Percentiles rank a stretch among this genome's conserved stretches.
phyloP scores from a whole-genome alignment of 2,888 invertebrate species.

The Meandrusa payeni region DNA sequence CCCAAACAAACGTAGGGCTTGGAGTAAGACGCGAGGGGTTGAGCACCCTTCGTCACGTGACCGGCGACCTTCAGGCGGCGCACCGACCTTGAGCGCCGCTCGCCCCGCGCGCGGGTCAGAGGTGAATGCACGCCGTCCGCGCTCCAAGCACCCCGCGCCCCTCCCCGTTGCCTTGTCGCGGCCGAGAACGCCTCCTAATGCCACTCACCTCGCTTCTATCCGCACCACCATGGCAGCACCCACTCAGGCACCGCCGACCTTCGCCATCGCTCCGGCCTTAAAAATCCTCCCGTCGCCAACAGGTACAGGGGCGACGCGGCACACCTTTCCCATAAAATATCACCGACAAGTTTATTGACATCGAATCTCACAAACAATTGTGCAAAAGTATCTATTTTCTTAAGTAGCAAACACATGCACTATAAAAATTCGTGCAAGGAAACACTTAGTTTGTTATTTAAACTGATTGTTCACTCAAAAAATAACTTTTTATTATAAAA shows the following conservation, averaged over 20 bases:
- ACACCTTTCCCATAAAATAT: slow-evolving; percentile 80
- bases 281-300: slow-evolving; percentile 63
- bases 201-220: slow-evolving; percentile 64
- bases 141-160: slow-evolving; percentile 41
- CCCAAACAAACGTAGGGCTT: slow-evolving; percentile 39
- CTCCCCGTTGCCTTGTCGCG: slow-evolving; percentile 43
- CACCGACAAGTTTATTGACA: slow-evolving; percentile 80
- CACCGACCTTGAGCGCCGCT: slow-evolving; percentile 78
- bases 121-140: slow-evolving; percentile 72
- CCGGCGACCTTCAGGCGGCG: slow-evolving; percentile 77
- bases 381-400: slow-evolving; percentile 58
- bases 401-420: slow-evolving; percentile 54
- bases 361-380: slow-evolving; percentile 69
- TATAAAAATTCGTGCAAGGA: slow-evolving; percentile 45
- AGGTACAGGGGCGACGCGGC: slow-evolving; percentile 72
- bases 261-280: slow-evolving; percentile 51
- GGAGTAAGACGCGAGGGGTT: slow-evolving; percentile 40
- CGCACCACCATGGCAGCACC: slow-evolving; percentile 55
- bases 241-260: slow-evolving; percentile 42
- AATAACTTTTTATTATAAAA: slow-evolving; percentile 53
- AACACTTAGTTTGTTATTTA: slow-evolving; percentile 51
- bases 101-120: slow-evolving; percentile 78
- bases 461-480: slow-evolving; percentile 60
- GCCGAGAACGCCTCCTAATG: slow-evolving; percentile 45
- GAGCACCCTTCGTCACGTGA: slow-evolving; percentile 74